phyloP scores from a whole-genome alignment of 2,888 invertebrate genomes.

The Charanyca ferruginea region DNA sequence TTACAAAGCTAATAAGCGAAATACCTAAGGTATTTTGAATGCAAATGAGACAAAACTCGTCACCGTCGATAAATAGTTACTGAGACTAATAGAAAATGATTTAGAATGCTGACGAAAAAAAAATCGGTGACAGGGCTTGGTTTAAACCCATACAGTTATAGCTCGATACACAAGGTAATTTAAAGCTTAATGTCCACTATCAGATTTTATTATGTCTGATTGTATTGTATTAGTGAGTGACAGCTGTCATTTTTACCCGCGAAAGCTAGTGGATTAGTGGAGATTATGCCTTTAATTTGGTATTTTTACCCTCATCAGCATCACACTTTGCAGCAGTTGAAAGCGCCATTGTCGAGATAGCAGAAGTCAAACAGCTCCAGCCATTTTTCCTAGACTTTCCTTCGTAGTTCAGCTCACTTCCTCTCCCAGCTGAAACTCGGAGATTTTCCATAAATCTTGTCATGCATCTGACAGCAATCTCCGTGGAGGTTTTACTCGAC shows the following conservation, averaged over 20 bases:
- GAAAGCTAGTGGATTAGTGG: no score
- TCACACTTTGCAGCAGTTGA: background rate
- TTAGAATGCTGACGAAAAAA: background rate
- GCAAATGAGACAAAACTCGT: conserved; percentile 8
- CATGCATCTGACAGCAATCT: background rate
- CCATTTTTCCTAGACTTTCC: background rate
- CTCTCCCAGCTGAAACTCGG: no score
- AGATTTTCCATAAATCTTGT: background rate
- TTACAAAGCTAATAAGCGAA: conserved; percentile 5
- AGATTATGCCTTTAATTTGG: background rate
- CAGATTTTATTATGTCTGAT: no score
- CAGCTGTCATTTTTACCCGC: conserved; percentile 15
- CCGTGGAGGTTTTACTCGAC: background rate
- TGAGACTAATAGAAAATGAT: background rate
- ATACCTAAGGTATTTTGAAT: conserved; percentile 10
- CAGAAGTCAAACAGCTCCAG: no score
- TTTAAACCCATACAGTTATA: conserved; percentile 5
- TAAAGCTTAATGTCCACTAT: background rate
- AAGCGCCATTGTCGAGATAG: background rate
- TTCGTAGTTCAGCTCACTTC: background rate
- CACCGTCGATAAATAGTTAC: conserved; percentile 7
- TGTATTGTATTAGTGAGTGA: no score
- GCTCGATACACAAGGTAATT: background rate
- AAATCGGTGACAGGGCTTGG: background rate
- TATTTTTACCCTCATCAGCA: background rate